Conservation (phyloP, 2,888 invertebrate species). For the Iselma pallidipennis region DNA sequence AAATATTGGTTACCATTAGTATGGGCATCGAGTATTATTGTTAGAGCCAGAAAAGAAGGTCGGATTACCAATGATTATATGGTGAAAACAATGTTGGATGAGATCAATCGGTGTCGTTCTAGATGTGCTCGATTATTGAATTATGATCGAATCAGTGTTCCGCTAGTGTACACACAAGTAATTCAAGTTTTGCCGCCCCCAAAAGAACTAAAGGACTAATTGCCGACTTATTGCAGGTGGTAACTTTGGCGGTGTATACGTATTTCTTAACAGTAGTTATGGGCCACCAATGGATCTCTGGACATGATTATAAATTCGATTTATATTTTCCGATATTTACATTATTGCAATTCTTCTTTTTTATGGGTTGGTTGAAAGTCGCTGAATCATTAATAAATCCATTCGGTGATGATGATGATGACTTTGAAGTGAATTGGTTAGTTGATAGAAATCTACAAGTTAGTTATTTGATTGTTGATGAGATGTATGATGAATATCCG, state of each 20-base stretch:
- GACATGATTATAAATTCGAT: slow-evolving; percentile 70
- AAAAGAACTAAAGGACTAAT: neutral
- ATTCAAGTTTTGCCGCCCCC: slow-evolving; percentile 3
- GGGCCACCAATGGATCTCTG: slow-evolving; percentile 84
- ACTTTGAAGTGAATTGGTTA: slow-evolving; percentile 92
- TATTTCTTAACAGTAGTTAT: slow-evolving; percentile 88
- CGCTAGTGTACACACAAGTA: slow-evolving; percentile 82
- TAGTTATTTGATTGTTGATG: slow-evolving; percentile 84
- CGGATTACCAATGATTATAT: slow-evolving; percentile 90
- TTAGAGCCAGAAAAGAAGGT: slow-evolving; percentile 88
- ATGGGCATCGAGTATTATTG: slow-evolving; percentile 90
- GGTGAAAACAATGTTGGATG: slow-evolving; percentile 87
- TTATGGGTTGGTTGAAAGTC: slow-evolving; percentile 91
- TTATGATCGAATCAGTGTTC: slow-evolving; percentile 79
- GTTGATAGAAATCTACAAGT: slow-evolving; percentile 86
- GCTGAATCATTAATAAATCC: slow-evolving; percentile 91
- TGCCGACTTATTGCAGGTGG: slow-evolving; percentile 59
- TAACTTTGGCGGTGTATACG: slow-evolving; percentile 93
- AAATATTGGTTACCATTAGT: slow-evolving; percentile 93
- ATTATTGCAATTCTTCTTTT: slow-evolving; percentile 84
- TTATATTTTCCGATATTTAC: slow-evolving; percentile 90
- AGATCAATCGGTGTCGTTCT: slow-evolving; percentile 81
- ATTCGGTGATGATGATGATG: slow-evolving; percentile 90
- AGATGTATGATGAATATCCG: slow-evolving; percentile 93
- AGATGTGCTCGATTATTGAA: slow-evolving; percentile 75